A percentile compares a stretch with the other conserved stretches of the same genome.
Evolutionary conservation across 2,797 vertebrate genomes (phyloP).

Genomic region (Myiotriccus ornatus): DNA sequence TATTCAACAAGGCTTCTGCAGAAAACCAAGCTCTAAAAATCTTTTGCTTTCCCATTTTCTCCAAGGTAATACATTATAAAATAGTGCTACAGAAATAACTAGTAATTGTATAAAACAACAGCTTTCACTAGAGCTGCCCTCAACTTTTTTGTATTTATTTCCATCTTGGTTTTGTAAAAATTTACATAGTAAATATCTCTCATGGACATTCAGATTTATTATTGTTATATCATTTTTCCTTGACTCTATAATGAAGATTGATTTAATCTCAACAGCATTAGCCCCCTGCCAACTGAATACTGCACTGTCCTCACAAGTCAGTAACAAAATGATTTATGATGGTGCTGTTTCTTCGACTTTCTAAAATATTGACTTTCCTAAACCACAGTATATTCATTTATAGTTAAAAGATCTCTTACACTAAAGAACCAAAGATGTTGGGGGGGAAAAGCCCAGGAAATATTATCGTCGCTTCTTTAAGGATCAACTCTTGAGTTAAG

Average conservation of each 20-base stretch:
- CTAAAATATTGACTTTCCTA: neutral
- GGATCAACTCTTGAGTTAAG: neutral
- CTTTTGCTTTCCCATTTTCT: neutral
- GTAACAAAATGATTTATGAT: neutral
- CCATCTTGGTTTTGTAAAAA: neutral
- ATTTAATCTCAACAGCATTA: constrained; percentile 24
- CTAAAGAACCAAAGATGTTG: neutral
- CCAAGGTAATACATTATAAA: neutral
- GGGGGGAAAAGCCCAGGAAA: rapidly evolving
- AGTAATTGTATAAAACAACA: neutral
- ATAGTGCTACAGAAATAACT: neutral
- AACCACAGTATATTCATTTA: neutral
- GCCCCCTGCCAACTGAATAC: neutral
- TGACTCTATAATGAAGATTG: constrained; percentile 13
- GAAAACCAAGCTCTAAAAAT: neutral
- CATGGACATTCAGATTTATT: constrained; percentile 9
- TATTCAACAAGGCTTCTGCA: neutral
- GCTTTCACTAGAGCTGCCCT: neutral
- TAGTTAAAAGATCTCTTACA: neutral
- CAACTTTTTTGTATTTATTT: neutral
- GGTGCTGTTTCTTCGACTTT: neutral
- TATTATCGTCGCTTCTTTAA: neutral
- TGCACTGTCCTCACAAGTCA: neutral
- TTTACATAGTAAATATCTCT: neutral
- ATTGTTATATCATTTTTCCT: neutral